Base-by-base conservation (phyloP, 2,888 invertebrate species). In the Amphipoea lucens region DNA sequence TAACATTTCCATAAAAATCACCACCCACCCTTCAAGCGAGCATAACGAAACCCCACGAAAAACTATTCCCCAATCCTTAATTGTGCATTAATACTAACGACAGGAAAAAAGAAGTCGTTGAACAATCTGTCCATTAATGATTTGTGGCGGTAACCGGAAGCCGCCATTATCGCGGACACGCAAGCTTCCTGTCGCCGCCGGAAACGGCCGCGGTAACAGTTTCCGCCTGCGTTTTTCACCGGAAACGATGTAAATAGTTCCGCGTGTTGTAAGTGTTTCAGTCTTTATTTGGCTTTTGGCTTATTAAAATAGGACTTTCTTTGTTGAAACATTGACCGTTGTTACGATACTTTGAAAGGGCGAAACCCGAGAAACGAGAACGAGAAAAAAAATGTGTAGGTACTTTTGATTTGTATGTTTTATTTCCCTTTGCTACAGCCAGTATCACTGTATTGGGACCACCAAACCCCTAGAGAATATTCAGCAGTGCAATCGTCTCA, bases 221-320 rank as follows among this genome's bases (percentile, higher is more conserved):
- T 93, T 96, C 96, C 95, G 94, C 87, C 90, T 89, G 91, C 92
- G 94, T 94, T 95, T 95, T 95, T 94, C 95, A 94, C 92, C 94
- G 95, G 95, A 95, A 92, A 87, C 88, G 76, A 87, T 87, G 90
- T 92, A 90, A 92, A 92, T 94, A 93, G 92, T 93, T 87, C 79
- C 80, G 83, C 78, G 80, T 77, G 70, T 79, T 79, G 75, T 81
- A 83, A 86, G 82, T 83, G 79, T 84, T 83, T 71, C 45, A 69
- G 75, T 69, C 73, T 80, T 83, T 79, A 71, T 82, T 74, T 81
- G 76, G 23, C 72, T 75, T 81, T 76, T 69, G 66, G 63, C 48
- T 85, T 75, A 65, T 81, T 73, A 63, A 29, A 69, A 74, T 66
- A 0, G 3, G 11, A 45, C 6, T 51, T 74, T 66, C 29, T 48